Evolutionary conservation across 1,140 invertebrate genomes (phyloP).

Genomic region (Sitodiplosis mosellana): DNA sequence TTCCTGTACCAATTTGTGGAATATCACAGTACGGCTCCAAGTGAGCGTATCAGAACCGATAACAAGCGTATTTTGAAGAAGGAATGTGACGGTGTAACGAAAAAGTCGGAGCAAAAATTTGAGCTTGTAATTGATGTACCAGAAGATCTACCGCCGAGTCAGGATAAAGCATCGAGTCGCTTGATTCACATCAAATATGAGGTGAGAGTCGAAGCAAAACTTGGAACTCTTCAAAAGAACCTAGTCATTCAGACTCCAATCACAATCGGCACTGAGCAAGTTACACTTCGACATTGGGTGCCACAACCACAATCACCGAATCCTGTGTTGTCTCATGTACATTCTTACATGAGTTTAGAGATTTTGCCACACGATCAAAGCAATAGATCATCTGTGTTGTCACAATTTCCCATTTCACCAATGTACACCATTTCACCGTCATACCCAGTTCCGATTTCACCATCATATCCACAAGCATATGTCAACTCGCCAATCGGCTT

Average conservation of each 20-base stretch:
- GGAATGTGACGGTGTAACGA: constrained; percentile 20
- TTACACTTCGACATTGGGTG: no score
- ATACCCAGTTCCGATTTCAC: no score
- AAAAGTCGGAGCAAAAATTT: constrained; percentile 21
- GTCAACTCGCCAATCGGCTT: no score
- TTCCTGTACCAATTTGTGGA: constrained; percentile 16
- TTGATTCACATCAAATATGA: constrained; percentile 22
- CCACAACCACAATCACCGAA: no score
- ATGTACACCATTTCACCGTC: no score
- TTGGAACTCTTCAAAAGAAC: constrained; percentile 22
- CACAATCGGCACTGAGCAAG: constrained; percentile 10
- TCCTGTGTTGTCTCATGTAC: no score
- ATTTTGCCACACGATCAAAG: no score
- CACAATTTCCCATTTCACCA: no score
- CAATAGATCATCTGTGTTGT: no score
- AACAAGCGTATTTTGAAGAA: constrained; percentile 16
- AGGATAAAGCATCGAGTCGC: constrained; percentile 15
- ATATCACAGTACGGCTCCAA: constrained; percentile 18
- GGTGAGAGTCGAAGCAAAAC: constrained; percentile 19
- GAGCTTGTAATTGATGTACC: constrained; percentile 20
- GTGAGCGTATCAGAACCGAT: constrained; percentile 17
- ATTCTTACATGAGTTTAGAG: no score
- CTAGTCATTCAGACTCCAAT: constrained; percentile 19
- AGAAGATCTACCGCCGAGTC: constrained; percentile 11
- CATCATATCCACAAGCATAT: no score